Base-by-base conservation (phyloP, 2,888 invertebrate species). In the Xestia rhomboidea region DNA sequence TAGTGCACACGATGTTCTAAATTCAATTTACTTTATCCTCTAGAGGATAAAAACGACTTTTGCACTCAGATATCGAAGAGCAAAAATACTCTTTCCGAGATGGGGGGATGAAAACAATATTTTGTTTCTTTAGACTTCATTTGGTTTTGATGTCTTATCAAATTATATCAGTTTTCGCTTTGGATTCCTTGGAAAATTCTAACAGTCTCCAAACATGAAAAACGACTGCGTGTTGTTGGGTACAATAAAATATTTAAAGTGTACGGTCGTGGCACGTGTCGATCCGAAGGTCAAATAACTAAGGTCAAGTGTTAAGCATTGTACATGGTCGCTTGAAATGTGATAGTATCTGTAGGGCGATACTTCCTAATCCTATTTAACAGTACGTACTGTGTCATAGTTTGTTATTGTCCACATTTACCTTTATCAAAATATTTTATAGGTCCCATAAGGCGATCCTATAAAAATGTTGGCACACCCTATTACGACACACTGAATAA, bases 281-380 rank as follows among this genome's bases (percentile, higher is more conserved):
- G 49, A 71, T 63, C 70, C 68, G 81, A 88, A 88, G 89, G 89
- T 85, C 64, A 85, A 74, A 68, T 70, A 74, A 49, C 71, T 79
- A 84, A 88, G 87, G 87, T 87, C 80, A 87, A 87, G 87, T 77
- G 75, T 70, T 79, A 79, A 78, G 77, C 69, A 70, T 70, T 69
- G 66, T 73, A 67, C 87, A 87, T 60, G 77, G 87, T 73, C 81
- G 83, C 46, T 49, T 70, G 62, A 76, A 80, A 83, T 79, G 44
- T 63, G 68, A 79, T 77, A 77, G 79, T 68, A 64, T 72, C 72
- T 67, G 68, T 67, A 73, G 49, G 57, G 77, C 64, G 44, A 69
- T 78, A 78, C 76, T 76, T 70, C 46, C 63, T 78, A 86, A 81
- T 86, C 79, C 64, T 74, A 73, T 86, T 81, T 41, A 54, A 30